Evolutionary conservation across 2,113 vertebrate species (phyloP).

Genomic region (Protobothrops mucrosquamatus): DNA sequence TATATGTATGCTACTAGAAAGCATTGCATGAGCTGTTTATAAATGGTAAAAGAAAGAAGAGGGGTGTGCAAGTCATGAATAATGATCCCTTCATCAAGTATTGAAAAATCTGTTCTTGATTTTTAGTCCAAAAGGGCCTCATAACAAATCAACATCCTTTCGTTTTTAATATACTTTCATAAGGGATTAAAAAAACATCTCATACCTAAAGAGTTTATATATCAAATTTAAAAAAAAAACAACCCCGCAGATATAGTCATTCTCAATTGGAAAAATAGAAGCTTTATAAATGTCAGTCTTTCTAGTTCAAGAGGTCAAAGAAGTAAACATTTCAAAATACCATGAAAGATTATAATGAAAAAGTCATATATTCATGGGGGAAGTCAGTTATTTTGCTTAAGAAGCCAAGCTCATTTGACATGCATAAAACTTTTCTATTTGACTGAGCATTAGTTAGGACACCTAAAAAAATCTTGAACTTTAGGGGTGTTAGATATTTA

Average conservation of each 20-base stretch:
- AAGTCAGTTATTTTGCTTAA: slow-evolving; percentile 24
- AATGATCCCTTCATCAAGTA: not conserved
- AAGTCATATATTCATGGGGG: not conserved
- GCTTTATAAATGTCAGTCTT: slow-evolving; percentile 35
- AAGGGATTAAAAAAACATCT: slow-evolving; percentile 47
- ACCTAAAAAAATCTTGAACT: slow-evolving; percentile 3
- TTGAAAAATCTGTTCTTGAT: not conserved
- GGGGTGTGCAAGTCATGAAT: not conserved
- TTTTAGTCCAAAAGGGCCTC: not conserved
- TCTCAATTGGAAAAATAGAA: slow-evolving; percentile 29
- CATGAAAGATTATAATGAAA: slow-evolving; percentile 16
- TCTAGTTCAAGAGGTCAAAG: slow-evolving; percentile 42
- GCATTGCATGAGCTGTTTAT: not conserved
- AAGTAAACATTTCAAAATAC: slow-evolving; percentile 21
- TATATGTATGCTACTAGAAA: not conserved
- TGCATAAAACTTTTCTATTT: not conserved
- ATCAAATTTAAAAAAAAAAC: not conserved
- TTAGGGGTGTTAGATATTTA: not conserved
- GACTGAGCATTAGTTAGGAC: not conserved
- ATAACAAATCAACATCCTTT: not conserved
- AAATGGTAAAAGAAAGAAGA: not conserved
- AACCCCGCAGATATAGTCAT: slow-evolving; percentile 25
- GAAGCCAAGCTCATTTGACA: not conserved
- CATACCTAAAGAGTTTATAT: slow-evolving; percentile 34
- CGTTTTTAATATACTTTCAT: slow-evolving; percentile 41